Evolutionary conservation across 1,140 invertebrate genomes (phyloP), one percentile per base, ranked within the genome.

Genomic region (Venturia canescens): DNA sequence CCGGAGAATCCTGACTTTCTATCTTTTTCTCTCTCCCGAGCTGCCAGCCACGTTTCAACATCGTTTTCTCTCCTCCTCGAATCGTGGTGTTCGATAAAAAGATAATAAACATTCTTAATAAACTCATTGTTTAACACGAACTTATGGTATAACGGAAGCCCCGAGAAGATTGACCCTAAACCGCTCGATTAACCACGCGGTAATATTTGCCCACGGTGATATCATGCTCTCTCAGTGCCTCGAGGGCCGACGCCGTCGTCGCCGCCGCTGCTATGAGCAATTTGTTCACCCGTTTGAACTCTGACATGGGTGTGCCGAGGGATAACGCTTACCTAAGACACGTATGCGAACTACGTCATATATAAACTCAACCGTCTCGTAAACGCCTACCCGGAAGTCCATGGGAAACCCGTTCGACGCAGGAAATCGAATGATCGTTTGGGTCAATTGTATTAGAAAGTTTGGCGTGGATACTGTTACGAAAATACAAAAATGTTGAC

Each of bases 241-340:
- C 53, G 81, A 29, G 63, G 63, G 18, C 11, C 50, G 50, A n/a
- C 74, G 57, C 31, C 31, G 31, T 34, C 31, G 31, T 34, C 31
- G 84, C 79, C 31, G 84, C 79, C 74, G 57, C 31, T 63, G 7
- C 53, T 76, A 34, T 48, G 74, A 76, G 74, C 76, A 86, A 88
- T 88, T 87, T 86, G 84, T 86, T 86, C 81, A 75, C 80, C 81
- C 76, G 78, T 82, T 85, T 88, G 87, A 88, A 86, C 87, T 87
- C 60, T 88, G 86, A 88, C 86, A 84, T 82, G 84, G 84, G 85
- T 87, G 87, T 84, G 86, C 84, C 81, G 53, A 83, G 50, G 76
- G 48, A 80, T 71, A 81, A 81, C 60, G 82, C 72, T 69, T 63
- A 16, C 70, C 63, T 31, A 48, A n/a, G 44, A 80, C 29, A 23